Evolutionary conservation across 92 coral and sea anemone species (phyloP).

Genomic region (Desmophyllum pertusum): DNA sequence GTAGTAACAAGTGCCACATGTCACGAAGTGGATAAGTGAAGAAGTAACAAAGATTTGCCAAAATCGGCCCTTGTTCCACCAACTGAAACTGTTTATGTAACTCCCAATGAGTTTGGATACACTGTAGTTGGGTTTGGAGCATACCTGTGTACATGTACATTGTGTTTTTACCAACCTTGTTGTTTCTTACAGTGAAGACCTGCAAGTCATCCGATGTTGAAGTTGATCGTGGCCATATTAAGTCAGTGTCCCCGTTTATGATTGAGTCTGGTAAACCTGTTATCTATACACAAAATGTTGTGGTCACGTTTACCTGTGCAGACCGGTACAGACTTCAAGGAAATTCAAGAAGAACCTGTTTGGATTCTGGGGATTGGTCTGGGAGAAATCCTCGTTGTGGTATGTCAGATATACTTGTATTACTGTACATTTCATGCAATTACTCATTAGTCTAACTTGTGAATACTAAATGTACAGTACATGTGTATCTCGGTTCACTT

Average conservation of each 20-base stretch:
- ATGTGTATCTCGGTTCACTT: no score
- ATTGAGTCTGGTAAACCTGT: not conserved
- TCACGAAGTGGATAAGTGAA: no score
- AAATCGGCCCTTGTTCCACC: no score
- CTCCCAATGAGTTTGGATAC: no score
- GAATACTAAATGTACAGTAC: not conserved
- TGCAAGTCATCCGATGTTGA: not conserved
- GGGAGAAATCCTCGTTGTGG: slow-evolving; percentile 12
- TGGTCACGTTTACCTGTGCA: not conserved
- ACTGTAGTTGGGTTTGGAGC: not conserved
- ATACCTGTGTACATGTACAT: no score
- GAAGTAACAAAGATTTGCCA: no score
- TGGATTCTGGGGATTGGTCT: slow-evolving; percentile 21
- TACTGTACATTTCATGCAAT: not conserved
- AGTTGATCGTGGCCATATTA: not conserved
- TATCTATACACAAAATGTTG: not conserved
- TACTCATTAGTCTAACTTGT: not conserved
- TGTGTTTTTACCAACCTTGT: not conserved
- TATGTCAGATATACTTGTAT: not conserved
- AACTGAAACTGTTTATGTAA: no score
- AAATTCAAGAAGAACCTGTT: not conserved
- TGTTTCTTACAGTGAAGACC: slow-evolving; percentile 3
- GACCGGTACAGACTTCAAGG: slow-evolving; percentile 4
- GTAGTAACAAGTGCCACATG: no score
- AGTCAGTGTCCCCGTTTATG: not conserved